These are phyloP conservation scores for Epizoanthus stellaris DNA, from an alignment of 92 coral and sea anemone genomes.

Conservation along the genomic window DNA sequence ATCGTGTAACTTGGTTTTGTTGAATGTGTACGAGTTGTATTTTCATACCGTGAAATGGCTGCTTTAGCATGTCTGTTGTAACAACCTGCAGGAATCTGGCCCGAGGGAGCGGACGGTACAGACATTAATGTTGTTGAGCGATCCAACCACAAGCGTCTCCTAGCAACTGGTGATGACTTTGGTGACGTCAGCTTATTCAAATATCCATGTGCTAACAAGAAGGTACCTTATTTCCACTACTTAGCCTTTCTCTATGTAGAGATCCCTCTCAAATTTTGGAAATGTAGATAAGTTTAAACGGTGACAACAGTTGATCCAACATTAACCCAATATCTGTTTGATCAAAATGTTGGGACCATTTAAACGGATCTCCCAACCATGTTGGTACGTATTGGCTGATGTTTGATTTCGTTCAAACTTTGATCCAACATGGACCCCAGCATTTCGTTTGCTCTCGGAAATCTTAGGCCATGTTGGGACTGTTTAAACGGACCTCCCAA, in stretches of 20 bases:
- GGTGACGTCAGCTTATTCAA: slow-evolving; percentile 78
- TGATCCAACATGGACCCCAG: too few species aligned
- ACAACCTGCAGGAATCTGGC: slow-evolving; percentile 74
- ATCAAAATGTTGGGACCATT: too few species aligned
- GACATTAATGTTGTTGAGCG: slow-evolving; percentile 79
- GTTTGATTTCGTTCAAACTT: too few species aligned
- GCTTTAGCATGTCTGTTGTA: neutral
- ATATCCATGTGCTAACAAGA: slow-evolving; percentile 72
- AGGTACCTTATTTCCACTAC: slow-evolving; percentile 45
- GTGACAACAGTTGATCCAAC: too few species aligned
- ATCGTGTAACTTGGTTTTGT: neutral
- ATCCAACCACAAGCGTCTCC: slow-evolving; percentile 58
- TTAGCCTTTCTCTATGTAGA: neutral
- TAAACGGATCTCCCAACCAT: too few species aligned
- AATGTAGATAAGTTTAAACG: too few species aligned
- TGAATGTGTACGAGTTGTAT: neutral
- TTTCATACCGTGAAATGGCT: neutral
- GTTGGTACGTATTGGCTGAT: too few species aligned
- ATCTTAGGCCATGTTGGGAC: too few species aligned
- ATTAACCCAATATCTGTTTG: too few species aligned
- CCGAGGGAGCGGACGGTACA: slow-evolving; percentile 81
- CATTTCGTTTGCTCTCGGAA: too few species aligned
- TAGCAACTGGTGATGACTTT: slow-evolving; percentile 84
- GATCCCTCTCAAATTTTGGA: too few species aligned
- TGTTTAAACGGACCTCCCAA: too few species aligned